These are phyloP conservation scores for Rhizomys pruinosus DNA, from an alignment of 2,113 vertebrate genomes.

Conservation along the genomic window DNA sequence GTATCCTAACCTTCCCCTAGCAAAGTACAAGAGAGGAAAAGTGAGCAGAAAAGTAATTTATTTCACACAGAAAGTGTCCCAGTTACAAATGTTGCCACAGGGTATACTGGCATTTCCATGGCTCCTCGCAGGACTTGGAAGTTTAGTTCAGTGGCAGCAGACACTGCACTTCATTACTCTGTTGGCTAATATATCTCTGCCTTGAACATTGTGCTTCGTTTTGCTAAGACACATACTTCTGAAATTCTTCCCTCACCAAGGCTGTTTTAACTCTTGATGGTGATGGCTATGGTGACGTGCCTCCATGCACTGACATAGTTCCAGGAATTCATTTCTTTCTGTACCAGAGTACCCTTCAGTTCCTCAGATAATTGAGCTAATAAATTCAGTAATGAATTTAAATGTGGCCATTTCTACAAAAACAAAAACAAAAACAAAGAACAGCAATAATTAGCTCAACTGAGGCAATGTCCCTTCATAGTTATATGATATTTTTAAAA, in stretches of 20 bases:
- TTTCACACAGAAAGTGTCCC: neutral
- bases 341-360: neutral
- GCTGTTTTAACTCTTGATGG: neutral
- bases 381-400: neutral
- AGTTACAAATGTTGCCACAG: neutral
- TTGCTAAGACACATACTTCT: neutral
- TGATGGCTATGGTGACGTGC: neutral
- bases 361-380: neutral
- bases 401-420: neutral
- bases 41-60: neutral
- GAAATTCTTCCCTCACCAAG: neutral
- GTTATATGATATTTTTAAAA: constrained; percentile 40
- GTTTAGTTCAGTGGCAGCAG: neutral
- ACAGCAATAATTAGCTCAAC: neutral
- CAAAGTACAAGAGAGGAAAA: neutral
- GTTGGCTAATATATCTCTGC: neutral
- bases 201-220: neutral
- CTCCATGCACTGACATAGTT: neutral
- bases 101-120: neutral
- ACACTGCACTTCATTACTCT: neutral
- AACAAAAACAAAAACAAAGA: neutral
- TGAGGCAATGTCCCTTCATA: neutral
- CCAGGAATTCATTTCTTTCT: neutral
- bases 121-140: neutral
- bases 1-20: neutral